These are phyloP conservation scores for Cheiracanthium punctorium DNA, from an alignment of 2,888 invertebrate genomes.

Conservation along the genomic window DNA sequence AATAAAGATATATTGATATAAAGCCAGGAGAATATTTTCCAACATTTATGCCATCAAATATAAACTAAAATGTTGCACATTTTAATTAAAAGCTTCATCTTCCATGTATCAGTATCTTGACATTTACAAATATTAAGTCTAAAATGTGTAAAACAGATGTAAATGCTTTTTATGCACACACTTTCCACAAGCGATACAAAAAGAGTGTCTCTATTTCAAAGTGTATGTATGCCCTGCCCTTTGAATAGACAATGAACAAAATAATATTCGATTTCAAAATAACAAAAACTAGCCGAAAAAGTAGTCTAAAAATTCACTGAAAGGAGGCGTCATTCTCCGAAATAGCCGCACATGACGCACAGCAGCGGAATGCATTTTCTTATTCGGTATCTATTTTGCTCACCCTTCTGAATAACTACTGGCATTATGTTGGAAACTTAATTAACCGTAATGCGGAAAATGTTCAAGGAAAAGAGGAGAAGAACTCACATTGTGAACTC, in stretches of 20 bases:
- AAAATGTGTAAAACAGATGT: too few species aligned
- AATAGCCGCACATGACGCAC: background rate
- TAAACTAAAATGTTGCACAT: too few species aligned
- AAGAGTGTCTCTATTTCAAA: too few species aligned
- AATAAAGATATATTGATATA: too few species aligned
- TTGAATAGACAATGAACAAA: background rate
- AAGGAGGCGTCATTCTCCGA: background rate
- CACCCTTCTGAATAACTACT: conserved; percentile 7
- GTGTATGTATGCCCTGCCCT: too few species aligned
- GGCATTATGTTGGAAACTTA: conserved; percentile 4
- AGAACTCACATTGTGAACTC: conserved; percentile 4
- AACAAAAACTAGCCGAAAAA: background rate
- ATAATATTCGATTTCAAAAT: background rate
- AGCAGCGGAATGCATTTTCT: background rate
- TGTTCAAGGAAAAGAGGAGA: conserved; percentile 7
- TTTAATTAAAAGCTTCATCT: too few species aligned
- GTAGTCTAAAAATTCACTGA: background rate
- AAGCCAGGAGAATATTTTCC: too few species aligned
- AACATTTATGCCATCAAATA: too few species aligned
- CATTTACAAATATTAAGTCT: too few species aligned
- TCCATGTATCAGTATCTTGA: too few species aligned
- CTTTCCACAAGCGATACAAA: too few species aligned
- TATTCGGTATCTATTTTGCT: conserved; percentile 1
- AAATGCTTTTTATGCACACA: too few species aligned
- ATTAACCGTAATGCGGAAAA: conserved; percentile 10